phyloP scores from a whole-genome alignment of 1,140 invertebrate species.

The Goniozus legneri region DNA sequence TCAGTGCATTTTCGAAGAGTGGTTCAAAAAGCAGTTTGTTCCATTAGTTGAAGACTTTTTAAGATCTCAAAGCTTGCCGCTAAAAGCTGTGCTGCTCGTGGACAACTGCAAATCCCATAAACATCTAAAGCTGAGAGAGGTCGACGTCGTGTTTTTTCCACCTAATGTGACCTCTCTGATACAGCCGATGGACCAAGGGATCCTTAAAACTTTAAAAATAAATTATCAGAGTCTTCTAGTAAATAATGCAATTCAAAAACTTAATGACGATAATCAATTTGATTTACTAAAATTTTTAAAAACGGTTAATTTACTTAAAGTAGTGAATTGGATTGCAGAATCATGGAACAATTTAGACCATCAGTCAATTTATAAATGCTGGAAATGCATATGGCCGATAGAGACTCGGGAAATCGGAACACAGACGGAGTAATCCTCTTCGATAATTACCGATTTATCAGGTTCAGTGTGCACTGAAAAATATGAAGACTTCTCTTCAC shows the following conservation, averaged over 20 bases:
- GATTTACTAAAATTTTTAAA: slow-evolving; percentile 15
- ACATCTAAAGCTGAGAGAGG: slow-evolving; percentile 20
- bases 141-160: slow-evolving; percentile 45
- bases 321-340: slow-evolving; percentile 31
- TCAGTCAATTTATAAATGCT: slow-evolving; percentile 29
- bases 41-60: slow-evolving; percentile 17
- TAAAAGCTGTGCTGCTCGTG: slow-evolving; percentile 19
- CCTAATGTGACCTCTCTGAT: slow-evolving; percentile 48
- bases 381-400: slow-evolving; percentile 30
- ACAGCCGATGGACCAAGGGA: slow-evolving; percentile 52
- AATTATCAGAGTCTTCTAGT: background rate
- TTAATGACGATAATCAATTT: background rate
- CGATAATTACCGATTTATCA: no score
- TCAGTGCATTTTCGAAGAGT: slow-evolving; percentile 8
- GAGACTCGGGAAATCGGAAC: background rate
- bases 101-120: slow-evolving; percentile 22
- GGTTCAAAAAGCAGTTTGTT: slow-evolving; percentile 16
- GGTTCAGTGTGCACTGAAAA: no score
- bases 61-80: slow-evolving; percentile 7
- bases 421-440: no score
- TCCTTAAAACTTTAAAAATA: slow-evolving; percentile 22
- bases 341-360: slow-evolving; percentile 29
- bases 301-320: slow-evolving; percentile 32
- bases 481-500: no score
- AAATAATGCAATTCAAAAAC: background rate